Conservation (phyloP, 2,113 vertebrate species). For the Ornithorhynchus anatinus region DNA sequence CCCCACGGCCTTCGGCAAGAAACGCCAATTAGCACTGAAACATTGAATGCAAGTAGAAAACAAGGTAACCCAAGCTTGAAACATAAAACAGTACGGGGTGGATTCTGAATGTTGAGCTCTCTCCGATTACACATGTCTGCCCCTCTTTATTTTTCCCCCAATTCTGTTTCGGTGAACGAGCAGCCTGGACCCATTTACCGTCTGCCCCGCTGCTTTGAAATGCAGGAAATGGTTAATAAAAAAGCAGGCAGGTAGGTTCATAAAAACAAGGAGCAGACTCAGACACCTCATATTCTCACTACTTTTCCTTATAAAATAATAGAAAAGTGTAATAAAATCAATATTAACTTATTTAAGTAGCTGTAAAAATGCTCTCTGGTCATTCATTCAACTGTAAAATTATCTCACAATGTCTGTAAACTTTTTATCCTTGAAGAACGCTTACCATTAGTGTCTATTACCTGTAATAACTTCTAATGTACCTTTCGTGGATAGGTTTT, state of each 20-base stretch:
- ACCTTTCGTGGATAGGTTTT: background rate
- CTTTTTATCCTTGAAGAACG: slow-evolving; percentile 8
- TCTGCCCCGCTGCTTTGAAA: slow-evolving; percentile 27
- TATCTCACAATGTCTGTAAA: slow-evolving; percentile 35
- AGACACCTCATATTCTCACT: slow-evolving; percentile 64
- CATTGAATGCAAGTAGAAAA: too few relatives aligned
- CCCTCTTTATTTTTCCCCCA: background rate
- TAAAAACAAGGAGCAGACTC: slow-evolving; percentile 57
- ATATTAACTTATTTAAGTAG: slow-evolving; percentile 63
- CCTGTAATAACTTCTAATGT: background rate
- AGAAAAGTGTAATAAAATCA: slow-evolving; percentile 61
- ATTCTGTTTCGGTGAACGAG: slow-evolving; percentile 14
- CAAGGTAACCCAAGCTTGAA: slow-evolving; percentile 17
- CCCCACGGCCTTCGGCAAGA: too few relatives aligned
- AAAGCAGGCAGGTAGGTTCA: slow-evolving; percentile 40
- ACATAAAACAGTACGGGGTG: background rate
- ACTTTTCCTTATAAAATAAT: slow-evolving; percentile 62
- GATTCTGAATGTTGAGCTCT: background rate
- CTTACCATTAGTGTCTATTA: background rate
- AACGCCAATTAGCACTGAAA: too few relatives aligned
- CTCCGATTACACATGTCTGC: background rate
- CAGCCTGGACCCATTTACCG: background rate
- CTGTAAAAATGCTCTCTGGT: slow-evolving; percentile 55
- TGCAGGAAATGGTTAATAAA: slow-evolving; percentile 60
- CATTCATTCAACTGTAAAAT: slow-evolving; percentile 49